Evolutionary conservation across 2,888 invertebrate genomes (phyloP).

Genomic region (Allygus modestus): DNA sequence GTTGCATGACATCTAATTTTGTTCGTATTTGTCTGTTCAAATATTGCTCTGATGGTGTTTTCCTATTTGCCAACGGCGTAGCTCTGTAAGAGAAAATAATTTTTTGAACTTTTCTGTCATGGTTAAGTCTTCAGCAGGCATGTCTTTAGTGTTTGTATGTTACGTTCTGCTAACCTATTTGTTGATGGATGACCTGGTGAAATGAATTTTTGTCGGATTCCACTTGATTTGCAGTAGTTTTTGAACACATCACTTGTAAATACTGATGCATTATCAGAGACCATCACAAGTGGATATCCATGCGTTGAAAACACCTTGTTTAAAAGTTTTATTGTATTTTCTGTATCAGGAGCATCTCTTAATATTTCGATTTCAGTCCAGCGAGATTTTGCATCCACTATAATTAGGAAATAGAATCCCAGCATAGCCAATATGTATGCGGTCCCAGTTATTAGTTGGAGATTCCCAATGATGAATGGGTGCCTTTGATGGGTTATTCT

Average conservation of each 20-base stretch:
- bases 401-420: conserved; percentile 5
- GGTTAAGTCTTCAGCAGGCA: background rate
- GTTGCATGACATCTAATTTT: background rate
- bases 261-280: conserved; percentile 7
- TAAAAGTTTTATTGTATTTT: conserved; percentile 60
- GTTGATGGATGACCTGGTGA: conserved; percentile 3
- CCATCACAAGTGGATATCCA: conserved; percentile 61
- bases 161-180: background rate
- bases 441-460: conserved; percentile 68
- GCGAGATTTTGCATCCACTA: conserved; percentile 65
- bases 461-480: conserved; percentile 69
- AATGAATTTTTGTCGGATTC: background rate
- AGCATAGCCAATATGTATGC: conserved; percentile 60
- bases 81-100: background rate
- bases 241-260: conserved; percentile 7
- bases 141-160: background rate
- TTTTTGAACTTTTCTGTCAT: background rate
- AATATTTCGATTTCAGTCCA: conserved; percentile 60
- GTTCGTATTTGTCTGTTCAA: background rate
- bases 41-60: conserved; percentile 16
- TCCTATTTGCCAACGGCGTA: background rate
- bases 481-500: conserved; percentile 68
- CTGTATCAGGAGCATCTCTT: conserved; percentile 54
- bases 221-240: background rate
- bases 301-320: conserved; percentile 63